Conservation (phyloP, 2,888 invertebrate genomes). For the Dolichomitus sp. region DNA sequence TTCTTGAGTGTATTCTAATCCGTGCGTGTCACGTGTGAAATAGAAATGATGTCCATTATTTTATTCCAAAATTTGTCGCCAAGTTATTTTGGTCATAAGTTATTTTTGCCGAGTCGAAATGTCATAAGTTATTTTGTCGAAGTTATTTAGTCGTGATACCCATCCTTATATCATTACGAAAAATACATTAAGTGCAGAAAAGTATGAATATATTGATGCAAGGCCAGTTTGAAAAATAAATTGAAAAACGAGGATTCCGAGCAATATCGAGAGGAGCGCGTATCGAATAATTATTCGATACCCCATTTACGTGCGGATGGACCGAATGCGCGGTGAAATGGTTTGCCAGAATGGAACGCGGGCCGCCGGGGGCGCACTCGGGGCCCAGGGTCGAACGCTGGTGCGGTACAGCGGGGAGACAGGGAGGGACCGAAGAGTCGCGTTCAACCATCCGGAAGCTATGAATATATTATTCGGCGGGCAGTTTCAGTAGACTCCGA, state of each 20-base stretch:
- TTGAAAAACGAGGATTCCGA: constrained; percentile 37
- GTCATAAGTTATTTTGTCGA: too few relatives aligned
- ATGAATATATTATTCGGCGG: constrained; percentile 86
- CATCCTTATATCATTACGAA: neutral
- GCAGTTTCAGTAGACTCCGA: constrained; percentile 84
- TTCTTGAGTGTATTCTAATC: too few relatives aligned
- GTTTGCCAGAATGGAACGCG: constrained; percentile 37
- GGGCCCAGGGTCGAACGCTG: constrained; percentile 39
- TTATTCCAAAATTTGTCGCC: too few relatives aligned
- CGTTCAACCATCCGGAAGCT: constrained; percentile 85
- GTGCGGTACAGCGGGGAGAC: constrained; percentile 21
- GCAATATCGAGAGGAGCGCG: constrained; percentile 57
- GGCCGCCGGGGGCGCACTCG: constrained; percentile 53
- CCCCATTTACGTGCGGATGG: constrained; percentile 74
- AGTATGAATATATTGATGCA: neutral
- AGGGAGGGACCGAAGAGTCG: constrained; percentile 72
- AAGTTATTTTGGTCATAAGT: too few relatives aligned
- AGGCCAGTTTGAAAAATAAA: constrained; percentile 26
- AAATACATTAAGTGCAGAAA: neutral
- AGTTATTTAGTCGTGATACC: too few relatives aligned
- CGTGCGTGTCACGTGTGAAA: too few relatives aligned
- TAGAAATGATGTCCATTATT: too few relatives aligned
- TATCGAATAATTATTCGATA: constrained; percentile 76
- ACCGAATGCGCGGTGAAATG: constrained; percentile 62
- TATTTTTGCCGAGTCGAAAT: too few relatives aligned